Conservation (phyloP, 1,140 invertebrate genomes). For the Drosophila lini region DNA sequence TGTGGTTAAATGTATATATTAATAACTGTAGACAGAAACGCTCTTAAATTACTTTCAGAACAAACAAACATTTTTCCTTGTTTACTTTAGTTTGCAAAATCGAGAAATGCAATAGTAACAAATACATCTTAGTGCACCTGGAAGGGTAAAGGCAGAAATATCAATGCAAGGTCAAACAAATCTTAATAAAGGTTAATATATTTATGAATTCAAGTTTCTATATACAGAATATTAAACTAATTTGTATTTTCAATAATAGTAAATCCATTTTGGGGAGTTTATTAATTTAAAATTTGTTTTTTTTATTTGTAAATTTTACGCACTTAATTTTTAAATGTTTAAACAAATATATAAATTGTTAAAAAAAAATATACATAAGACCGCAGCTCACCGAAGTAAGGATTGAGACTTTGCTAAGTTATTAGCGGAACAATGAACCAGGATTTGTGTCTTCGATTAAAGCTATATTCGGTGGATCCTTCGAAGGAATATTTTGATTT, state of each 20-base stretch:
- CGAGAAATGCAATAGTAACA: not conserved
- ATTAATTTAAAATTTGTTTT: not conserved
- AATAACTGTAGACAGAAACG: not conserved
- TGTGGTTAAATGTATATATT: too few relatives aligned
- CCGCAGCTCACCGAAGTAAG: not conserved
- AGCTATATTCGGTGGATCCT: not conserved
- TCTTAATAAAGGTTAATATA: too few relatives aligned
- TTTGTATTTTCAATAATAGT: fast-evolving
- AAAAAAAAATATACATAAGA: not conserved
- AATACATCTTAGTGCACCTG: not conserved
- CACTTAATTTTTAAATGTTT: not conserved
- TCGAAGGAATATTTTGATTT: not conserved
- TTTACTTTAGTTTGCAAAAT: not conserved
- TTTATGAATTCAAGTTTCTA: not conserved
- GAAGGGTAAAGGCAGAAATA: not conserved
- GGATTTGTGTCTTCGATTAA: not conserved
- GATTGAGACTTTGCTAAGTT: not conserved
- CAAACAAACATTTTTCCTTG: not conserved
- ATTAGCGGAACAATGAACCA: not conserved
- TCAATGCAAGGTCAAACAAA: not conserved
- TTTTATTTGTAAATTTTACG: not conserved
- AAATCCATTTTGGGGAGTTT: not conserved
- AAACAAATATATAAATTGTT: not conserved
- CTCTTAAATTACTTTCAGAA: not conserved
- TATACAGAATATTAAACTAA: not conserved